Evolutionary conservation across 2,888 invertebrate genomes (phyloP), one percentile per base, ranked within the genome.

Genomic region (Thymelicus lineola): DNA sequence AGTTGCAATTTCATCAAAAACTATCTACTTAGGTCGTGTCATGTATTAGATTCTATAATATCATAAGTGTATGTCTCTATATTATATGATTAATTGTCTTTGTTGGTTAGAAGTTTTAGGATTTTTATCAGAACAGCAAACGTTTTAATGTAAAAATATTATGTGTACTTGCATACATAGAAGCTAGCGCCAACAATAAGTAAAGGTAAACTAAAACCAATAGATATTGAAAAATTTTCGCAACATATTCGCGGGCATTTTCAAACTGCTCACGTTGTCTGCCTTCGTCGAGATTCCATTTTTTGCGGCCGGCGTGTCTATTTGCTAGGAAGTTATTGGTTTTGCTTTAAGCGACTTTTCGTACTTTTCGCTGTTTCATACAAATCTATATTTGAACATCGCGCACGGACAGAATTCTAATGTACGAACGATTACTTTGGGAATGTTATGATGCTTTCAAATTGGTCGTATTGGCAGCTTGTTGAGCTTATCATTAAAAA

Each of bases 261-360:
- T 15, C 36, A 45, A 45, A 61, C 45, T 42, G 0, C 62, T 62
- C 62, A 68, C 68, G 68, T 68, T 10, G 12, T 6, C 28, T 20
- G 45, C 3, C 9, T 48, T 62, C 55, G 68, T 36, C 61, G 55
- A 42, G 61, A 59, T 48, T 48, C 38, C 48, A 15, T 60, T 67
- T 66, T 68, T 62, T 62, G 57, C 57, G 57, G 36, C 7, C 45
- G 61, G 7, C 28, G 7, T 28, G 53, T 59, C 48, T 69, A 48
- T 69, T 58, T 69, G 68, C 61, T 10, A 46, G 68, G 57, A 68
- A 57, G 62, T 62, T 62, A 68, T 68, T 68, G 62, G 55, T 68
- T 68, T 68, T 50, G 46, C 50, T 62, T 46, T 62, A 57, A 68
- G 67, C 45, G 67, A 55, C 61, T 59, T 46, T 60, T 61, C 60